These are phyloP conservation scores for Opisthocomus hoazin DNA, from an alignment of 2,113 vertebrate genomes.

Conservation along the genomic window DNA sequence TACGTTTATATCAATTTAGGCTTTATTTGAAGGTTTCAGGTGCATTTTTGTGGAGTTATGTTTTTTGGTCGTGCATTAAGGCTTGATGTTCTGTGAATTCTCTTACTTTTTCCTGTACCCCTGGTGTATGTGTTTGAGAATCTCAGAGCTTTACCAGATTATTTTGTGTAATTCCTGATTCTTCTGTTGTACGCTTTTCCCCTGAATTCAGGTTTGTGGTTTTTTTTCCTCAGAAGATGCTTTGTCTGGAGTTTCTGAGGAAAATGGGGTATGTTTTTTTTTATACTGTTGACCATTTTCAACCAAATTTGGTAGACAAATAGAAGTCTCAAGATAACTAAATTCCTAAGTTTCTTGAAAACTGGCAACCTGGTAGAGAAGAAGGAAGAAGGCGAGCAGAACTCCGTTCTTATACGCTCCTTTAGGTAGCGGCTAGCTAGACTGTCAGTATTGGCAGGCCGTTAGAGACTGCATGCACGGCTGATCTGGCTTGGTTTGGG, in stretches of 20 bases:
- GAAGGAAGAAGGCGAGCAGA: neutral
- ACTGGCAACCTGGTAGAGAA: neutral
- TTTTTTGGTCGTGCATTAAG: neutral
- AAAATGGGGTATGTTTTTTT: neutral
- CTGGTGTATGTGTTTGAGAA: rapidly evolving
- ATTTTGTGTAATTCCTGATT: neutral
- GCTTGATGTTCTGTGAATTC: neutral
- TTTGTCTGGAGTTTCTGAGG: neutral
- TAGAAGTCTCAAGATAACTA: neutral
- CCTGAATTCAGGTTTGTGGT: neutral
- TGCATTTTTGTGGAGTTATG: neutral
- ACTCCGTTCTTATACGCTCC: neutral
- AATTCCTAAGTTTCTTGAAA: neutral
- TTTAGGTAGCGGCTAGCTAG: neutral
- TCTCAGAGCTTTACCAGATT: neutral
- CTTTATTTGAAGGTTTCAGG: neutral
- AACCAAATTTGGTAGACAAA: neutral
- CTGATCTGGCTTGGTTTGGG: neutral
- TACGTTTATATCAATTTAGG: neutral
- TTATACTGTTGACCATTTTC: neutral
- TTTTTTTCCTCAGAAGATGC: neutral
- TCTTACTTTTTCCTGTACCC: neutral
- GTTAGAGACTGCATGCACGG: neutral
- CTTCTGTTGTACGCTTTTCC: neutral
- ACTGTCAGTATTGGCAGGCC: neutral